These are phyloP conservation scores for Podocnemis expansa DNA, from an alignment of 2,113 vertebrate genomes.

Conservation along the genomic window DNA sequence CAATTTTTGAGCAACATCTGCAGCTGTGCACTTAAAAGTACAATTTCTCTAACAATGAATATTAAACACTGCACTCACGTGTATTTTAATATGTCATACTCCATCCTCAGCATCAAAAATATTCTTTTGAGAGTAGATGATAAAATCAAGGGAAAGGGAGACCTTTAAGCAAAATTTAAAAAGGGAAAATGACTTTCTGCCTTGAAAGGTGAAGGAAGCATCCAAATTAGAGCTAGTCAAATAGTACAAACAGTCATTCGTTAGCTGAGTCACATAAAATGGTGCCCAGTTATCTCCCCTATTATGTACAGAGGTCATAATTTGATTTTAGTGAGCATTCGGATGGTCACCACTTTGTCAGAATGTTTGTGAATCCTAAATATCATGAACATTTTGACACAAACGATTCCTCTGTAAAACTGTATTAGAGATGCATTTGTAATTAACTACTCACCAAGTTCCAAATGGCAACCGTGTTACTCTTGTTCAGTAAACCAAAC, in stretches of 20 bases:
- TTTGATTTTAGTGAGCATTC: constrained; percentile 56
- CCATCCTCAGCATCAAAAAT: not conserved
- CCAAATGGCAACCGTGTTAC: no score
- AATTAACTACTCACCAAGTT: not conserved
- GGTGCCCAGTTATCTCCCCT: constrained; percentile 6
- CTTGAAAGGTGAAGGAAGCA: constrained; percentile 33
- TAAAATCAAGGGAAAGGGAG: constrained; percentile 5
- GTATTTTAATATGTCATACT: not conserved
- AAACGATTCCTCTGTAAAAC: constrained; percentile 31
- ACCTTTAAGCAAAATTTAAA: constrained; percentile 6
- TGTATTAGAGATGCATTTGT: constrained; percentile 11
- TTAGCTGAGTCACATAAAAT: constrained; percentile 43
- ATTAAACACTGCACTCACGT: not conserved
- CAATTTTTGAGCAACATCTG: not conserved
- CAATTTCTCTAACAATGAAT: not conserved
- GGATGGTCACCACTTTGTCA: constrained; percentile 50
- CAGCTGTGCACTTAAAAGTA: not conserved
- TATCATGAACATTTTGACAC: not conserved
- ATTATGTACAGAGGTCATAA: constrained; percentile 61
- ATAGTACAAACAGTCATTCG: constrained; percentile 47
- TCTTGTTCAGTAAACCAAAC: no score
- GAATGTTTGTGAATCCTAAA: constrained; percentile 11
- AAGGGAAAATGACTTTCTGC: constrained; percentile 30
- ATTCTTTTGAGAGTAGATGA: constrained; percentile 27
- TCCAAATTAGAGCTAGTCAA: constrained; percentile 53